Evolutionary conservation across 1,140 invertebrate genomes (phyloP).

Genomic region (Sycophaga agraensis): DNA sequence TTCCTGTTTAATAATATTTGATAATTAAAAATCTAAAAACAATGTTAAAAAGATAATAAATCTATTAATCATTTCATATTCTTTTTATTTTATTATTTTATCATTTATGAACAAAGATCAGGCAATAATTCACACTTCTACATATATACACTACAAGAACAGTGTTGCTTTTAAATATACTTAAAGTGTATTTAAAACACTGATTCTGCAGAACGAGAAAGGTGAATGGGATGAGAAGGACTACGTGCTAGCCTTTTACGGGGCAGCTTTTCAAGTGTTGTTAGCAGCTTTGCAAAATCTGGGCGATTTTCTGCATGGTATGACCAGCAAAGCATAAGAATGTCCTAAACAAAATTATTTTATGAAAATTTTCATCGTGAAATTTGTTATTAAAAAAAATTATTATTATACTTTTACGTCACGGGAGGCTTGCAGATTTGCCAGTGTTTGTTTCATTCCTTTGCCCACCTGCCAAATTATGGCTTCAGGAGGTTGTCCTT

Average conservation of each 20-base stretch:
- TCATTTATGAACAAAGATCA: constrained; percentile 49
- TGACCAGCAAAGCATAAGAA: constrained; percentile 96
- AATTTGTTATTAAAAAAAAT: neutral
- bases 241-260: constrained; percentile 92
- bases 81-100: constrained; percentile 40
- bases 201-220: constrained; percentile 89
- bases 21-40: constrained; percentile 12
- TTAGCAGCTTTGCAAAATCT: constrained; percentile 83
- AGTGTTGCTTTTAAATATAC: constrained; percentile 48
- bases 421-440: constrained; percentile 89
- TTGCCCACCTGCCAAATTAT: constrained; percentile 98
- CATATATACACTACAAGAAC: constrained; percentile 54
- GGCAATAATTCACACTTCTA: constrained; percentile 45
- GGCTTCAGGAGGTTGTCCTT: constrained; percentile 86
- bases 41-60: constrained; percentile 27
- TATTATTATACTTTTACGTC: constrained; percentile 85
- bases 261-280: constrained; percentile 85
- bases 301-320: constrained; percentile 81
- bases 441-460: constrained; percentile 93
- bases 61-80: constrained; percentile 5
- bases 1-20: constrained; percentile 8
- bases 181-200: constrained; percentile 70
- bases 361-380: neutral
- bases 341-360: constrained; percentile 70
- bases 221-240: constrained; percentile 94